Evolutionary conservation across 2,113 vertebrate species (phyloP).

Genomic region (Zosterops japonicus): DNA sequence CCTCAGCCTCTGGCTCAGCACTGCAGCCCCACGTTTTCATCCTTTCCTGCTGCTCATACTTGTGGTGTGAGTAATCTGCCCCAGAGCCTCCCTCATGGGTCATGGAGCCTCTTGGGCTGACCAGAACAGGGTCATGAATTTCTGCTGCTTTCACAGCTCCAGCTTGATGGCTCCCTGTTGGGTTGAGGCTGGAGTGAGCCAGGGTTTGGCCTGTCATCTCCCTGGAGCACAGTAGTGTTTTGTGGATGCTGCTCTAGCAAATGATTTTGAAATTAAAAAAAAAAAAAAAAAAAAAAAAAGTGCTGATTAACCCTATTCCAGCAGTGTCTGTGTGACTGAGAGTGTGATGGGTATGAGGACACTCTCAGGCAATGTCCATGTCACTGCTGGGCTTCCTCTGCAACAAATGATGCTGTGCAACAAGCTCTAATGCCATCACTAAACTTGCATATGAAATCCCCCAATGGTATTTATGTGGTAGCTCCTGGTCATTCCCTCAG

Average conservation of each 20-base stretch:
- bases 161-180: neutral
- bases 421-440: neutral
- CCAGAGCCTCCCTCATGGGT: neutral
- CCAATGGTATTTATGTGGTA: neutral
- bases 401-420: neutral
- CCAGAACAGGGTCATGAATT: neutral
- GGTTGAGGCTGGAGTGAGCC: neutral
- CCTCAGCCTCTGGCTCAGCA: neutral
- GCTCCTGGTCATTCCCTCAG: neutral
- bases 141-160: neutral
- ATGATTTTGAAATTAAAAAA: neutral
- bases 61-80: neutral
- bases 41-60: neutral
- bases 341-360: accelerated
- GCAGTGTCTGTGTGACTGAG: neutral
- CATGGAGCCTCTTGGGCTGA: neutral
- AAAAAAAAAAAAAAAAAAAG: neutral
- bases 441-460: neutral
- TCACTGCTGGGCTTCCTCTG: neutral
- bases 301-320: neutral
- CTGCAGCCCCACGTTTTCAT: neutral
- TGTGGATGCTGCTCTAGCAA: neutral
- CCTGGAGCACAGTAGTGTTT: neutral
- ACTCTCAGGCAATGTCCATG: neutral
- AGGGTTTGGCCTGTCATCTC: neutral